phyloP scores from a whole-genome alignment of 2,888 invertebrate species.

The Icerya purchasi region DNA sequence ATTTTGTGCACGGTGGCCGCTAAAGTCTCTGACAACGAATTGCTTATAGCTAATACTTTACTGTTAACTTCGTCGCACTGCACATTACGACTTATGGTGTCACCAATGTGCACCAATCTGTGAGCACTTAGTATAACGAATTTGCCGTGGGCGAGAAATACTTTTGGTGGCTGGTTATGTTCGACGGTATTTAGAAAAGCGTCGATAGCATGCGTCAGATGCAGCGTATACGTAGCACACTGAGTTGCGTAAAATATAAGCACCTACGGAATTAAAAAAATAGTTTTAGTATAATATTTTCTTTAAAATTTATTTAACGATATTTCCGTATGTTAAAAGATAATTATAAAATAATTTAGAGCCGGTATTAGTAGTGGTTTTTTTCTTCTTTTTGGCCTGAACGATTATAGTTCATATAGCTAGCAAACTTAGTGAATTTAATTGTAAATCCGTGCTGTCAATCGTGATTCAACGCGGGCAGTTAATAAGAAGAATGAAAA shows the following conservation, averaged over 20 bases:
- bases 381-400: too few relatives aligned
- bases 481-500: too few relatives aligned
- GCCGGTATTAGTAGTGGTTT: too few relatives aligned
- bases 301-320: too few relatives aligned
- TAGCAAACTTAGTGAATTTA: too few relatives aligned
- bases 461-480: too few relatives aligned
- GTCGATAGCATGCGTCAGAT: slow-evolving; percentile 72
- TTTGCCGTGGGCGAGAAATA: slow-evolving; percentile 54
- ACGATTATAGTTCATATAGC: too few relatives aligned
- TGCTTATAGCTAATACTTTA: slow-evolving; percentile 50
- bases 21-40: slow-evolving; percentile 57
- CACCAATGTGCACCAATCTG: slow-evolving; percentile 80
- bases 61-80: slow-evolving; percentile 48
- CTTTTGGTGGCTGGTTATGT: slow-evolving; percentile 80
- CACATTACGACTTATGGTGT: slow-evolving; percentile 73
- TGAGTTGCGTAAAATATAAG: slow-evolving; percentile 73
- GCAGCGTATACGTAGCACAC: slow-evolving; percentile 60
- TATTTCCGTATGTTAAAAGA: too few relatives aligned
- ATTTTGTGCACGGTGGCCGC: slow-evolving; percentile 68
- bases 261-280: slow-evolving; percentile 32
- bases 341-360: too few relatives aligned
- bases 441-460: too few relatives aligned
- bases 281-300: too few relatives aligned
- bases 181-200: slow-evolving; percentile 79
- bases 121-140: slow-evolving; percentile 86